Evolutionary conservation across 1,140 invertebrate genomes (phyloP).

Genomic region (Trachymyrmex septentrionalis): DNA sequence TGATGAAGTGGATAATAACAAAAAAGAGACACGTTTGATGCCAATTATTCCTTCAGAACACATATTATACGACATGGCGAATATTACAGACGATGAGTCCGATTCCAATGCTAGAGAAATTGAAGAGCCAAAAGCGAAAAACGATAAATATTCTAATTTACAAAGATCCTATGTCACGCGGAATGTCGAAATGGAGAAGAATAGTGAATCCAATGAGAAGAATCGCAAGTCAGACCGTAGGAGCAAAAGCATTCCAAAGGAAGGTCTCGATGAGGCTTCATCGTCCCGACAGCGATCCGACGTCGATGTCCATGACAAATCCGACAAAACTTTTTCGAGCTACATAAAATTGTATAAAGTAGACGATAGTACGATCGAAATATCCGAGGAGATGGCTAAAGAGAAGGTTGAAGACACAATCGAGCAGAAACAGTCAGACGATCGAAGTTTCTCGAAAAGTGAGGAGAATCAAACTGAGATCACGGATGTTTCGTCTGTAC

Average conservation of each 20-base stretch:
- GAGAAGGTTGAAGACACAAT: not conserved
- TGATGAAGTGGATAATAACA: not conserved
- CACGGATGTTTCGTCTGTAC: conserved; percentile 30
- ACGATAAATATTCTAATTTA: not conserved
- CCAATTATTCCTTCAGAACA: not conserved
- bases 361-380: not conserved
- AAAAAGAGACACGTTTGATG: not conserved
- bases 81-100: conserved; percentile 83
- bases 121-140: conserved; percentile 30
- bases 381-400: not conserved
- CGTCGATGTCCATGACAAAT: not conserved
- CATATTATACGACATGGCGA: conserved; percentile 53
- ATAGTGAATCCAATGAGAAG: not conserved
- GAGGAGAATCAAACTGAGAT: not conserved
- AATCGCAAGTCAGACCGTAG: too few relatives aligned
- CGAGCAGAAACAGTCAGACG: not conserved
- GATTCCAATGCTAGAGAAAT: conserved; percentile 66
- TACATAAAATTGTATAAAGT: not conserved
- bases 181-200: not conserved
- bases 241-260: not conserved
- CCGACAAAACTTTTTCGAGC: not conserved
- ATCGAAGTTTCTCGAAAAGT: not conserved
- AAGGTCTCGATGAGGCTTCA: not conserved
- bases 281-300: not conserved
- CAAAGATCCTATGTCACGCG: not conserved